Evolutionary conservation across 1,140 invertebrate genomes (phyloP).

Genomic region (Drusus annulatus): DNA sequence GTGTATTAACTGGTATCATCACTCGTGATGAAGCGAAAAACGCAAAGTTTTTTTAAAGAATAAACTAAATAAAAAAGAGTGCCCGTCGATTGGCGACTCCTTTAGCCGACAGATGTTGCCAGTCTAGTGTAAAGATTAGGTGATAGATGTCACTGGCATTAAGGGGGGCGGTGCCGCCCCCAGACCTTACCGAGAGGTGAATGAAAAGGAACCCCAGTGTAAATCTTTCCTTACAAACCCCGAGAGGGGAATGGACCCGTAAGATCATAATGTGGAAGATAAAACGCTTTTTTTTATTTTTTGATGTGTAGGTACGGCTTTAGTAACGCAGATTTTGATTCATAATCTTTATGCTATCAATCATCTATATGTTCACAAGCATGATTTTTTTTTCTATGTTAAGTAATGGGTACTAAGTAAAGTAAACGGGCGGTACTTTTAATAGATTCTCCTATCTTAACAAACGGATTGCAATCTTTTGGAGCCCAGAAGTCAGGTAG

Average conservation of each 20-base stretch:
- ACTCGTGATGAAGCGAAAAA: too few relatives aligned
- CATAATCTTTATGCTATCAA: neutral
- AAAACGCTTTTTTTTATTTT: conserved; percentile 42
- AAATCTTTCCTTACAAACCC: conserved; percentile 37
- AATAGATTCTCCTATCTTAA: too few relatives aligned
- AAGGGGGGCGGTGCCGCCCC: conserved; percentile 36
- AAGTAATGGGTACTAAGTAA: too few relatives aligned
- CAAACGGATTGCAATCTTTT: too few relatives aligned
- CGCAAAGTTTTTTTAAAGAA: too few relatives aligned
- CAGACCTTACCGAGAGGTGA: neutral
- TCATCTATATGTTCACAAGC: neutral
- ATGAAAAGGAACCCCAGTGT: conserved; percentile 28
- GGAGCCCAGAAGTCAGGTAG: too few relatives aligned
- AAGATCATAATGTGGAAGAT: conserved; percentile 38
- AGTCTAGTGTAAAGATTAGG: conserved; percentile 39
- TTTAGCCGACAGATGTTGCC: conserved; percentile 34
- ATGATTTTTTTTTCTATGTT: too few relatives aligned
- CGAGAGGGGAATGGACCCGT: conserved; percentile 28
- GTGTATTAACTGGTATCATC: too few relatives aligned
- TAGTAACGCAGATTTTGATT: conserved; percentile 10
- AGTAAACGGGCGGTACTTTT: too few relatives aligned
- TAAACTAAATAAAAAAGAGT: too few relatives aligned
- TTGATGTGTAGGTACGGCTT: neutral
- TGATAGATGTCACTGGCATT: conserved; percentile 49
- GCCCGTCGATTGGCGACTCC: conserved; percentile 5